Base-by-base conservation (phyloP, 2,113 vertebrate genomes). In the Scytalopus superciliaris region DNA sequence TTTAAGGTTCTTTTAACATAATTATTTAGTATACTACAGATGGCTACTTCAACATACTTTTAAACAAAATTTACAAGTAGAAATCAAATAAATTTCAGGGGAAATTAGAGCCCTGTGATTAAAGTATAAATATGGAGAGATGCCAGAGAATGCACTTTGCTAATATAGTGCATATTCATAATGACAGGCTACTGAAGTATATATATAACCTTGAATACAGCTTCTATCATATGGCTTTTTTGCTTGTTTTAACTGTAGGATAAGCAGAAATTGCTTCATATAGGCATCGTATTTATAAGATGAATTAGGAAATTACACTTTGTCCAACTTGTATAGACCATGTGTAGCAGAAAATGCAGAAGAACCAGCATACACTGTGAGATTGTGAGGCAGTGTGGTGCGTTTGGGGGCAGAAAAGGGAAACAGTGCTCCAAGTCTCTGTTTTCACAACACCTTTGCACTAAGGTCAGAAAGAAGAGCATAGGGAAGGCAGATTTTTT, bases 41-140 rank as follows among this genome's bases (percentile, higher is more conserved):
- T 81, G 33, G 92, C 87, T 95, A 96, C 89, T 98, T 97, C 94
- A 97, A 95, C 94, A 96, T 72, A 94, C 92, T 93, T 93, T 96
- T 93, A 82, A 97, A 88, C 74, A 94, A 97, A 96, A 93, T 97
- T 97, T 97, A 82, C 88, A 95, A 96, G 53, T 92, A 79, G 96
- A 97, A 97, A 78, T 90, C 89, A 97, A 97, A 98, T 96, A 97
- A 95, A 95, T 86, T 96, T 97, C 86, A 66, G 62, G 67, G 84
- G 72, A 96, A 97, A 97, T 70, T 76, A 96, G 62, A 94, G 78
- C 77, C 82, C 84, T 97, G 86, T 93, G 90, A 97, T 96, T 98
- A 95, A 97, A 96, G 84, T 50, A 86, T 69, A 96, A 96, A 95
- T 92, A 93, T 90, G 68, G 89, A 95, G 77, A 96, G 67, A 84